Percentiles rank a stretch among this genome's conserved stretches.
phyloP scores from a whole-genome alignment of 2,888 invertebrate genomes.

The Troilus luridus region DNA sequence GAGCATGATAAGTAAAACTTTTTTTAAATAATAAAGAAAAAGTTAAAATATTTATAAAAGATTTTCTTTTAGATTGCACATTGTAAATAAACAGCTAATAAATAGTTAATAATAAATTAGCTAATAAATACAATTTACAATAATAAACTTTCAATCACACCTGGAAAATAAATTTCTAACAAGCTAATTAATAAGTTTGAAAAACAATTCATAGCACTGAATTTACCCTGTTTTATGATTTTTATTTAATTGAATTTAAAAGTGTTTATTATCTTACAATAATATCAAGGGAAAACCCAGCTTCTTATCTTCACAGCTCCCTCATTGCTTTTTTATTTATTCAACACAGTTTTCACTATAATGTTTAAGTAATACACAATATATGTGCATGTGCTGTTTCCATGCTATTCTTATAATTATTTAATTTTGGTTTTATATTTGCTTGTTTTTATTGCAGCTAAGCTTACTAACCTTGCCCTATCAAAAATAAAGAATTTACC shows the following conservation, averaged over 20 bases:
- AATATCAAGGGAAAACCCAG: background rate
- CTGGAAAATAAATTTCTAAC: conserved; percentile 6
- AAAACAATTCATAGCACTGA: background rate
- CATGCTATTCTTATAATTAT: too few relatives aligned
- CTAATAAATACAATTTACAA: background rate
- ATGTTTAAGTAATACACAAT: too few relatives aligned
- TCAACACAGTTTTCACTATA: too few relatives aligned
- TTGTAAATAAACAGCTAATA: background rate
- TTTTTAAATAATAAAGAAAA: background rate
- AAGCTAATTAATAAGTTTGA: background rate
- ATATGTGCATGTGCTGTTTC: too few relatives aligned
- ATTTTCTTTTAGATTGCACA: background rate
- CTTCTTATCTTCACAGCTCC: background rate
- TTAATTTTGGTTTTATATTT: too few relatives aligned
- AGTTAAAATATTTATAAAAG: background rate
- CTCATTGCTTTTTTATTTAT: background rate
- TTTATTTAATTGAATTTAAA: background rate
- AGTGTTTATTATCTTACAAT: background rate
- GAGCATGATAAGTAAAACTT: background rate
- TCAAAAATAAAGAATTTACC: background rate
- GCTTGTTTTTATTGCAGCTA: too few relatives aligned
- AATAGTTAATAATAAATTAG: background rate
- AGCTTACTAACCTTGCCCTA: too few relatives aligned
- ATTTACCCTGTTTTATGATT: background rate
- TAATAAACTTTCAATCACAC: background rate